Conservation (phyloP, 2,797 vertebrate genomes). For the Microtus californicus region DNA sequence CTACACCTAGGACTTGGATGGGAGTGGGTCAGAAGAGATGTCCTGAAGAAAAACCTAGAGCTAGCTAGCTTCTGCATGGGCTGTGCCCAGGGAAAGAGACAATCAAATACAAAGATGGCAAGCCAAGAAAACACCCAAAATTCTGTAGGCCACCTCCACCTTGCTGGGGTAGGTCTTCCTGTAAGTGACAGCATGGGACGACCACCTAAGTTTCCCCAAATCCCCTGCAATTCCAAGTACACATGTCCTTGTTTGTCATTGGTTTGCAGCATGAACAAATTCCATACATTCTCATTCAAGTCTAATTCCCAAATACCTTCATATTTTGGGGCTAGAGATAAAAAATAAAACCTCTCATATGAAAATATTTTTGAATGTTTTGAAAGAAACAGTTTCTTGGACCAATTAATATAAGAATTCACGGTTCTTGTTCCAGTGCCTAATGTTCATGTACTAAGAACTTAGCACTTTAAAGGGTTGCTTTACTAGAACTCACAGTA, state of each 20-base stretch:
- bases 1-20: not conserved
- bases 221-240: not conserved
- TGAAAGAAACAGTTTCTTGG: not conserved
- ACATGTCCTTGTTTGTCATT: constrained; percentile 1
- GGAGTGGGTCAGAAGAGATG: not conserved
- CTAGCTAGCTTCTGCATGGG: not conserved
- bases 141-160: not conserved
- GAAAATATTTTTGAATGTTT: constrained; percentile 21
- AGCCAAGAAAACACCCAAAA: not conserved
- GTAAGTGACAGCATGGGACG: not conserved
- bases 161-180: not conserved
- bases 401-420: not conserved
- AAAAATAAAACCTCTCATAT: constrained; percentile 31
- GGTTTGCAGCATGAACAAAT: constrained; percentile 39
- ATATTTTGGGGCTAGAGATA: not conserved
- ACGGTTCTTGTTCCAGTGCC: not conserved
- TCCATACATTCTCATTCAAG: not conserved
- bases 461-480: constrained; percentile 25
- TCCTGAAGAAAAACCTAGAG: not conserved
- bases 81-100: constrained; percentile 1
- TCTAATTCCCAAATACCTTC: constrained; percentile 38
- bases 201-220: constrained; percentile 37
- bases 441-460: constrained; percentile 22
- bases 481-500: not conserved
- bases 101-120: not conserved